Percentiles rank a stretch among this genome's conserved stretches.
Conservation (phyloP, 1,140 invertebrate species). For the Trypoxylus dichotomus region DNA sequence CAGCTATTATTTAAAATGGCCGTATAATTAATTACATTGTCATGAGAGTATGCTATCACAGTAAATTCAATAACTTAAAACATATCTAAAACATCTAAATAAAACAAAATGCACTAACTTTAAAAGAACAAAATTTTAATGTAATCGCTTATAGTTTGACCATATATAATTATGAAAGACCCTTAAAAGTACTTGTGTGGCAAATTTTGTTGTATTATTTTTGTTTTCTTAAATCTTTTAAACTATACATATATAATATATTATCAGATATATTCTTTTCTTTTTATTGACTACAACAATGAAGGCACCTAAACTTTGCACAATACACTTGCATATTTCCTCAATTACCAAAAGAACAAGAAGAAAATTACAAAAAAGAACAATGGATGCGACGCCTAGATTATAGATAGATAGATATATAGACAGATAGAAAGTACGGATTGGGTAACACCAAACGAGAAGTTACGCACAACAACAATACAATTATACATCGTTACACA, state of each 20-base stretch:
- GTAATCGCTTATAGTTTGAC: constrained; percentile 43
- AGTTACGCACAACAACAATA: constrained; percentile 26
- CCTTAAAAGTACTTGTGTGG: constrained; percentile 26
- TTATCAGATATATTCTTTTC: constrained; percentile 6
- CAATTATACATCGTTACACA: constrained; percentile 12
- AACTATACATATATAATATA: constrained; percentile 34
- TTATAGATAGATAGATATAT: not conserved
- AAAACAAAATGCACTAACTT: constrained; percentile 34
- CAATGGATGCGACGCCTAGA: constrained; percentile 5
- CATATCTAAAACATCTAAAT: constrained; percentile 34
- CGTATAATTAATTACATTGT: constrained; percentile 36
- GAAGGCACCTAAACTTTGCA: constrained; percentile 38
- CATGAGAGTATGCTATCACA: constrained; percentile 46
- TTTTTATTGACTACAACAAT: constrained; percentile 32
- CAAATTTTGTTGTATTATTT: constrained; percentile 31
- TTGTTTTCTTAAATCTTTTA: constrained; percentile 29
- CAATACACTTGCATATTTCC: constrained; percentile 32
- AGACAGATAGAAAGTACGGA: not conserved
- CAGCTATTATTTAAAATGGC: constrained; percentile 31
- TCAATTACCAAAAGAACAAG: constrained; percentile 7
- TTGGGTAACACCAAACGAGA: constrained; percentile 11
- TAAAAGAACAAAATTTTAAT: constrained; percentile 28
- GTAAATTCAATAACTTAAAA: constrained; percentile 41
- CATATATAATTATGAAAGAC: constrained; percentile 26
- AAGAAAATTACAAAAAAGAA: constrained; percentile 10